Base-by-base conservation (phyloP, 2,113 vertebrate genomes). In the Macaca nemestrina region DNA sequence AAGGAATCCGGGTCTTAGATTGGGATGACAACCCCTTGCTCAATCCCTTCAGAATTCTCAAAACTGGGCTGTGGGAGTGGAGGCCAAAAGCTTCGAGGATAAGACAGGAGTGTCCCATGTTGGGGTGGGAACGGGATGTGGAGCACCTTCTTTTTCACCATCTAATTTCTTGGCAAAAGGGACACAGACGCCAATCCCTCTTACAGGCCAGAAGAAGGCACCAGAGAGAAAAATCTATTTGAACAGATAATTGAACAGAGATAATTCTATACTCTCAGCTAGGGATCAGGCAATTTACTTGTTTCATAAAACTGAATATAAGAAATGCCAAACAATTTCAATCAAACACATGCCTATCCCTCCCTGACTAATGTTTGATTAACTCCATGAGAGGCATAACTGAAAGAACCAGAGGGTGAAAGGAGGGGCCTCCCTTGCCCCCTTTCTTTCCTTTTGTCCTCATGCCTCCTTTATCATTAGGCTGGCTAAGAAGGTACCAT, bases 171-270 rank as follows among this genome's bases (percentile, higher is more conserved):
- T 70, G 45, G 48, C 50, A 89, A 95, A 40, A 90, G 18, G 14
- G 30, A 75, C 78, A 86, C 2, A 90, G 78, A 79, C 13, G 59
- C 38, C 27, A 70, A 87, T 50, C 43, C 18, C 27, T 75, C 43
- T 45, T 57, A 61, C 8, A 92, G 83, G 64, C 38, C 79, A 94
- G 64, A 95, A 93, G 92, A 95, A 81, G 70, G 61, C 14, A 76
- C 3, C 10, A 85, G 14, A 78, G 61, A 96, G 61, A 96, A 95
- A 70, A n/a, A 64, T 25, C 8, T 48, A 16, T 68, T n/a, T 35
- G 4, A 76, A 85, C 17, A 67, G 59, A 93, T 23, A 92, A 75
- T 20, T 55, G 52, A 55, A 55, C 52, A 55, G 18, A 55, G 52
- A 55, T 93, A 86, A 75, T 61, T 57, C 59, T 85, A 22, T 7